Evolutionary conservation across 2,888 invertebrate species (phyloP).

Genomic region (Danaus chrysippus): DNA sequence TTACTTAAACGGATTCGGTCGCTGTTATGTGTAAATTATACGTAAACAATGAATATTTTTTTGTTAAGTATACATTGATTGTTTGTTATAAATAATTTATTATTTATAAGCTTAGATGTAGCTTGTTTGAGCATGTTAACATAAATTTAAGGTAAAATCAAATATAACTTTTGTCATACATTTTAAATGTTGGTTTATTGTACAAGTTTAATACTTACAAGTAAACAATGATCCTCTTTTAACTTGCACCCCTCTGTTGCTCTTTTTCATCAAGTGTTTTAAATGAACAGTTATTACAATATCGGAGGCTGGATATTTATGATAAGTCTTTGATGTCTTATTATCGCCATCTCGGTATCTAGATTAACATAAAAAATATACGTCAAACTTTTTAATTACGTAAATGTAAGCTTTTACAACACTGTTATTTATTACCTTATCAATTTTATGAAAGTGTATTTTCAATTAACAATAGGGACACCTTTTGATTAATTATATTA

Average conservation of each 20-base stretch:
- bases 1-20: conserved; percentile 4
- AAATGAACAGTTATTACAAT: conserved; percentile 72
- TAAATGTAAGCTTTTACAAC: conserved; percentile 29
- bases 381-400: conserved; percentile 62
- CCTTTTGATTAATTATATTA: too few relatives aligned
- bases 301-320: conserved; percentile 58
- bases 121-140: too few relatives aligned
- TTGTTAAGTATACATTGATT: conserved; percentile 4
- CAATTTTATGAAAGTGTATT: background rate
- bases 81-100: too few relatives aligned
- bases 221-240: conserved; percentile 21
- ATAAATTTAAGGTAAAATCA: too few relatives aligned
- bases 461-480: too few relatives aligned
- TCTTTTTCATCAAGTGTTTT: conserved; percentile 66
- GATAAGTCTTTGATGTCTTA: conserved; percentile 72
- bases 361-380: conserved; percentile 64
- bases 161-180: too few relatives aligned
- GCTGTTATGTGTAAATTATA: background rate
- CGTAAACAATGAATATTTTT: conserved; percentile 14
- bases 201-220: background rate
- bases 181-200: background rate
- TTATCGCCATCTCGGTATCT: conserved; percentile 55
- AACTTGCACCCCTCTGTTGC: conserved; percentile 38
- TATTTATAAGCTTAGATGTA: too few relatives aligned
- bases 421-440: conserved; percentile 18